Evolutionary conservation across 2,797 vertebrate genomes (phyloP), one percentile per base, ranked within the genome.

Genomic region (Brachymystax lenok): DNA sequence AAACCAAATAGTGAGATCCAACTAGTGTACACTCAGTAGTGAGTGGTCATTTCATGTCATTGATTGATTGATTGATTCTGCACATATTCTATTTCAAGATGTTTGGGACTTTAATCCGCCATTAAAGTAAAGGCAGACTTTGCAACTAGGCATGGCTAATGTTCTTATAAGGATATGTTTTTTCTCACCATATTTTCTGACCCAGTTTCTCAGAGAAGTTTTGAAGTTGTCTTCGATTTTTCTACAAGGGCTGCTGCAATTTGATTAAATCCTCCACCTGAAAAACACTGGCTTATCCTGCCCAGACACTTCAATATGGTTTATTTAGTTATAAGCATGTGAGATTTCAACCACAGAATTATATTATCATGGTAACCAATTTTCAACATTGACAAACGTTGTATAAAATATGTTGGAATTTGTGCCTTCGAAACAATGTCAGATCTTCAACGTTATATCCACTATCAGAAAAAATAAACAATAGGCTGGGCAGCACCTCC

Each of bases 91-190:
- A 10, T 46, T 46, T 46, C 63, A 66, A 27, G 27, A 66, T 21
- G 13, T 13, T 27, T 12, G 13, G 24, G 24, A 66, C 8, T 2
- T 27, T 28, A 46, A 46, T 46, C 40, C 2, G 40, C 40, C 24
- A 13, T 66, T 59, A 19, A 59, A 21, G 56, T 21, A 59, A 59
- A 2, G 19, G 5, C n/a, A 19, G n/a, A 10, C 16, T 6, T 59
- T 19, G 40, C 19, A 35, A 74, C 16, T 54, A 74, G 72, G 54
- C 72, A 46, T 74, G 56, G 54, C 4, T 74, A 63, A 74, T 74
- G 17, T 21, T 61, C 56, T 74, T 63, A 63, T 40, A 59, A 5
- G 28, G 28, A 59, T 56, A 33, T 13, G 17, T 35, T 27, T 74
- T 14, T 74, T 56, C n/a, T 61, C 10, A 21, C 2, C 19, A 63